Conservation (phyloP, 2,888 invertebrate species). For the Campoplex nolae region DNA sequence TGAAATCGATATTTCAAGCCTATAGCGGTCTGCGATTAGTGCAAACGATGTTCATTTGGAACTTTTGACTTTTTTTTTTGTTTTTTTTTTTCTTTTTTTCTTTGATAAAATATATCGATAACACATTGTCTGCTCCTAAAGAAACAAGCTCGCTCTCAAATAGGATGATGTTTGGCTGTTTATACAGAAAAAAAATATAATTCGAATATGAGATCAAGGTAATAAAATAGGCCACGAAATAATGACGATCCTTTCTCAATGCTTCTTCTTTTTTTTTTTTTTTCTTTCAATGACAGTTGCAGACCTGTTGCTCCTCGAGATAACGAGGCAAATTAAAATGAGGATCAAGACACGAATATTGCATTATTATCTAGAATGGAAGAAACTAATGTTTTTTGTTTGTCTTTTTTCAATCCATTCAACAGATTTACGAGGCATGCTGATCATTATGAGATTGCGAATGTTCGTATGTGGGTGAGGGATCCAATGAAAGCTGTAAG, state of each 20-base stretch:
- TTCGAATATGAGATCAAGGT: conserved; percentile 42
- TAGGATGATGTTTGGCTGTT: conserved; percentile 40
- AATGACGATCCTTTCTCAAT: conserved; percentile 60
- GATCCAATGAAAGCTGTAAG: conserved; percentile 18
- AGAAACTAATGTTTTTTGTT: conserved; percentile 14
- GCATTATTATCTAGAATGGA: conserved; percentile 39
- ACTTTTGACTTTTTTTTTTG: not conserved
- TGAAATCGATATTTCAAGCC: not conserved
- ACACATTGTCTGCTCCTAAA: conserved; percentile 47
- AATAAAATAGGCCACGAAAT: conserved; percentile 57
- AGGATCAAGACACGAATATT: conserved; percentile 25
- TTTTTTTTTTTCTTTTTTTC: no score
- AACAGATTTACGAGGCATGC: conserved; percentile 62
- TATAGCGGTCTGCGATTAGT: conserved; percentile 28
- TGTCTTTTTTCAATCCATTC: conserved; percentile 41
- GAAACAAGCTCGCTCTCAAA: conserved; percentile 45
- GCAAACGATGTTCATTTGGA: conserved; percentile 48
- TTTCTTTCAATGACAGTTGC: conserved; percentile 28
- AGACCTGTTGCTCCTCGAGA: conserved; percentile 35
- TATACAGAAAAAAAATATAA: conserved; percentile 36
- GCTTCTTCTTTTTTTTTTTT: conserved; percentile 35
- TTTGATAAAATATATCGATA: conserved; percentile 9
- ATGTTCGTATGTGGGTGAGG: not conserved
- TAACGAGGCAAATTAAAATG: conserved; percentile 28
- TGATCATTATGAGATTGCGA: conserved; percentile 28